Conservation (phyloP, 2,113 vertebrate genomes). For the Lophochroa leadbeateri region DNA sequence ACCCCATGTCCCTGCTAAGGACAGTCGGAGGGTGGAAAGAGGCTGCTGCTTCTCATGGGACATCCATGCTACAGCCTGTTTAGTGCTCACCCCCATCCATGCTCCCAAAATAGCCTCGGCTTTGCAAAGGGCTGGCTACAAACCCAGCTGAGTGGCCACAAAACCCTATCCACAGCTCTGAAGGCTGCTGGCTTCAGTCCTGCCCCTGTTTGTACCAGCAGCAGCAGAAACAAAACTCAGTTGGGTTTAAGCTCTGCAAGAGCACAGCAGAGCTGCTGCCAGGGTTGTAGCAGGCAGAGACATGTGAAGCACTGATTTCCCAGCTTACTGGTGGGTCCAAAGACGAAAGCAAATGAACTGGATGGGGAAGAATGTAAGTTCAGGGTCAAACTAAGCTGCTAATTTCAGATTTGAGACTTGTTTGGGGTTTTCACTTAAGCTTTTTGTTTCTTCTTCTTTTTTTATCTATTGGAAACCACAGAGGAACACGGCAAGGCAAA, state of each 20-base stretch:
- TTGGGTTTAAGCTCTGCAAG: neutral
- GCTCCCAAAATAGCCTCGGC: neutral
- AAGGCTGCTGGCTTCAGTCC: neutral
- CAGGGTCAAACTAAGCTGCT: neutral
- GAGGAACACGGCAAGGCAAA: neutral
- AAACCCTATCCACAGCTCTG: neutral
- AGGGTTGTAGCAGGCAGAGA: neutral
- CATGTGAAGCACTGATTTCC: neutral
- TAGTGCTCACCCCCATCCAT: fast-evolving
- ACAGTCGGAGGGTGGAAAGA: neutral
- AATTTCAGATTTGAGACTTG: conserved; percentile 3
- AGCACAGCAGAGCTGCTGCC: neutral
- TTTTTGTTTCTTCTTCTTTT: neutral
- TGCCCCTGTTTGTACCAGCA: neutral
- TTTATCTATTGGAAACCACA: neutral
- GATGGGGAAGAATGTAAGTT: neutral
- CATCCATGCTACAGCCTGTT: fast-evolving
- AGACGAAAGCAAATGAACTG: neutral
- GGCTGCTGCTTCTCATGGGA: neutral
- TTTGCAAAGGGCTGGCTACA: neutral
- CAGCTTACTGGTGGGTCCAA: neutral
- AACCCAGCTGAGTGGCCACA: neutral
- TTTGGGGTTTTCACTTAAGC: neutral
- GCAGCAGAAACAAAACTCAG: neutral
- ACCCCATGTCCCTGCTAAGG: neutral